Evolutionary conservation across 2,888 invertebrate genomes (phyloP), one percentile per base, ranked within the genome.

Genomic region (Nomada flava): DNA sequence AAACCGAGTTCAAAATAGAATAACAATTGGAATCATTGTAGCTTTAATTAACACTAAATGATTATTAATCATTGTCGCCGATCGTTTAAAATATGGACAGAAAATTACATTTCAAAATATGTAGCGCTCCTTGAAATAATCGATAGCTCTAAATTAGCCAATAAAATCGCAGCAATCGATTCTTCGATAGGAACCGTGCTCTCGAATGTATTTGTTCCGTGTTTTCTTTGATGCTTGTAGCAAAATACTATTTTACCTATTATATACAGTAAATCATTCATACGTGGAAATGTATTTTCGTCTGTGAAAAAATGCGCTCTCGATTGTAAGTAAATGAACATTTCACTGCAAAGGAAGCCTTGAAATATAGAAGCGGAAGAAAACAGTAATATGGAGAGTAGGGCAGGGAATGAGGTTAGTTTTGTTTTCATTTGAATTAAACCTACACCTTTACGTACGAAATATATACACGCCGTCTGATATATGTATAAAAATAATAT

Each of bases 381-480:
- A 53, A 62, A 67, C 4, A 59, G 15, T 67, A 63, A 63, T 1
- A 81, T 88, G 88, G 87, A 88, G 29, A 81, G 78, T 29, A 69
- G 86, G 67, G 74, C 79, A 29, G 87, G 84, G 57, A 88, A 36
- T 75, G 87, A 88, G 87, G 87, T 88, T 88, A 84, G 88, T 75
- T 71, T 76, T 82, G 57, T 68, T 62, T 73, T 59, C 26, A 63
- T 75, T 63, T 59, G 11, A 47, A 10, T 15, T 0, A 47, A 59
- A 9, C 11, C 4, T 26, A 26, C 57, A 0, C 60, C n/a, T 65
- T 63, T 62, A 55, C 36, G 7, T 29, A 18, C 3, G 11, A 73
- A 18, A 10, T 62, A 15, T 57, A 9, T 52, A 23, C 36, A 26
- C 23, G 64, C 13, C 13, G 7, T 29, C 18, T 20, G 18, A 29